Evolutionary conservation across 1,140 invertebrate genomes (phyloP), one percentile per base, ranked within the genome.

Genomic region (Samia ricini): DNA sequence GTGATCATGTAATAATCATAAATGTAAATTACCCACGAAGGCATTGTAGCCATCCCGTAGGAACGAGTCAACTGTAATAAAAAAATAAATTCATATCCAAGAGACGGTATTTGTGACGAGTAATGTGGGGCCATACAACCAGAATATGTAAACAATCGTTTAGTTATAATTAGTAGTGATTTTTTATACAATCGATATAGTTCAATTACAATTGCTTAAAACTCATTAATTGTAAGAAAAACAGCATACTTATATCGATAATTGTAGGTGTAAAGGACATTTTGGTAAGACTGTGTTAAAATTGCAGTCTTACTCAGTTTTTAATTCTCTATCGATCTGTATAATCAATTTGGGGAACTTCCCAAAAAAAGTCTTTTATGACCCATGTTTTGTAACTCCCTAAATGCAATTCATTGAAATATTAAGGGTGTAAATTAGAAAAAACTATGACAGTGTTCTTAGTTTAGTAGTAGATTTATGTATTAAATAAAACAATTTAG

Each of bases 21-120:
- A 56, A 56, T 26, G 54, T 24, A 56, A 26, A 56, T 56, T 29
- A 56, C 12, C 54, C 51, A 52, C 51, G 51, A 22, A 52, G 22
- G 51, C 15, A 15, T 6, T 36, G 15, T 42, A 36, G 10, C 19
- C 19, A 58, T 20, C 29, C 29, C 22, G 22, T 24, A 50, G 48
- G 60, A 56, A 26, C 33, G 55, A 66, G 49, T 69, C 42, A 66
- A 66, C 62, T 42, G 58, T 66, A 66, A 63, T 56, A 67, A 71
- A 70, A 67, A 67, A 63, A 64, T 56, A 67, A 62, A 64, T 70
- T 62, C 59, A 63, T 64, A 70, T 70, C 54, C 57, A 62, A 63
- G 49, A 52, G 20, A 70, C 57, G 57, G 56, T 59, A 23, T 18
- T 50, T 55, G 21, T 24, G 56, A 33, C 48, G 50, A 22, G 18